These are phyloP conservation scores for Falco cherrug DNA, from an alignment of 2,797 vertebrate species.

Conservation along the genomic window DNA sequence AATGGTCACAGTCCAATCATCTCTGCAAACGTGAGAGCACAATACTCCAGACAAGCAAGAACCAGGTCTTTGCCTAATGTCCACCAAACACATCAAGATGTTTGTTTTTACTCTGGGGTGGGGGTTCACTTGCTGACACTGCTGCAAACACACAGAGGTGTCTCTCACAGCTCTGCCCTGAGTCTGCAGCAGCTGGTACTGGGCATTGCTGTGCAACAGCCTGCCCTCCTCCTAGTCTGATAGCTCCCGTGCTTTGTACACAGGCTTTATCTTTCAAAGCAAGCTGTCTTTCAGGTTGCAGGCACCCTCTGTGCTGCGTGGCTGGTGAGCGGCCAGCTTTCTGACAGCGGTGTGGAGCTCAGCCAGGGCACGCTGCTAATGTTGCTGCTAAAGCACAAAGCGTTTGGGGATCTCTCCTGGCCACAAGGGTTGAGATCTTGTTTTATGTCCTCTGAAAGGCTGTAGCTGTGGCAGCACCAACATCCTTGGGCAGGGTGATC, in stretches of 20 bases:
- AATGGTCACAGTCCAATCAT: not conserved
- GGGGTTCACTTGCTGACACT: not conserved
- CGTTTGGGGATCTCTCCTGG: not conserved
- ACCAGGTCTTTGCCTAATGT: not conserved
- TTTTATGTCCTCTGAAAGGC: not conserved
- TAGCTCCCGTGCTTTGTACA: not conserved
- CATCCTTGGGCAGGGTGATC: not conserved
- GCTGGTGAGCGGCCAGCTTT: not conserved
- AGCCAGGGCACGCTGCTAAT: not conserved
- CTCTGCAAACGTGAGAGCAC: not conserved
- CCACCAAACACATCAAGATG: not conserved
- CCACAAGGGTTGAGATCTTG: not conserved
- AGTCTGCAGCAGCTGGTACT: not conserved
- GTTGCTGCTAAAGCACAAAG: not conserved
- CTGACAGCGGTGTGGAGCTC: not conserved
- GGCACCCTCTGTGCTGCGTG: not conserved
- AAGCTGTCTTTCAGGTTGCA: not conserved
- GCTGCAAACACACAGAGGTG: not conserved
- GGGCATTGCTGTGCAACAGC: not conserved
- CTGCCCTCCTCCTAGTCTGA: not conserved
- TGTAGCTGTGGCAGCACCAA: not conserved
- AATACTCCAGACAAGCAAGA: not conserved
- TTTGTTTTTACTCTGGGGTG: not conserved
- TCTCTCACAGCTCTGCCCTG: not conserved
- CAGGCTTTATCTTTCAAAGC: not conserved